phyloP scores from a whole-genome alignment of 2,797 vertebrate genomes.

The Carduelis carduelis region DNA sequence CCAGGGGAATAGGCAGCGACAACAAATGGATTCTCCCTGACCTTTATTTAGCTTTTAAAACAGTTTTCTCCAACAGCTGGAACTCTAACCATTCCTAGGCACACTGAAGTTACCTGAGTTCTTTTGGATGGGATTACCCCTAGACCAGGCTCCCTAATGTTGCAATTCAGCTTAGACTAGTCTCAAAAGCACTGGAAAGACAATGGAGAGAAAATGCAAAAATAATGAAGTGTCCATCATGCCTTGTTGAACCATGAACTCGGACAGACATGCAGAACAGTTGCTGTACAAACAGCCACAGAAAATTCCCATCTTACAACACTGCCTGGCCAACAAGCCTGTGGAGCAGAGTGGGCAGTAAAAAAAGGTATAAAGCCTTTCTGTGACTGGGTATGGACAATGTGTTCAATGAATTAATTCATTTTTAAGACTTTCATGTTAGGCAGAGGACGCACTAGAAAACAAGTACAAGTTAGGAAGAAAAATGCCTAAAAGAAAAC shows the following conservation, averaged over 20 bases:
- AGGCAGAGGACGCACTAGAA: background rate
- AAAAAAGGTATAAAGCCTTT: background rate
- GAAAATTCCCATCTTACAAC: background rate
- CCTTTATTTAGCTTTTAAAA: background rate
- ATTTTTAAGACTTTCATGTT: background rate
- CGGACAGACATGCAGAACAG: accelerated
- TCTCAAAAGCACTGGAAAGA: background rate
- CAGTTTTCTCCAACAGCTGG: background rate
- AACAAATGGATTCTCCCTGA: accelerated
- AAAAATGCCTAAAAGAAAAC: background rate
- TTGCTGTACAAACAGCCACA: background rate
- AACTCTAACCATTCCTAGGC: background rate
- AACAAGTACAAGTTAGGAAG: background rate
- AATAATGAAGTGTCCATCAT: background rate
- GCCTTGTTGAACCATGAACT: background rate
- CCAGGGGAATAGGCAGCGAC: background rate
- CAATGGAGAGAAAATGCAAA: background rate
- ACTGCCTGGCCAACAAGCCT: background rate
- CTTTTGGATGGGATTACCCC: background rate
- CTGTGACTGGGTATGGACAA: background rate
- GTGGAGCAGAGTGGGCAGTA: background rate
- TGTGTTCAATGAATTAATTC: background rate
- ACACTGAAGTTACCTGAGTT: background rate
- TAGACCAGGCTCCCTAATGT: background rate
- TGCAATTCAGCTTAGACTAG: background rate